Base-by-base conservation (phyloP, 23 tunicate species). In the Halocynthia roretzi region DNA sequence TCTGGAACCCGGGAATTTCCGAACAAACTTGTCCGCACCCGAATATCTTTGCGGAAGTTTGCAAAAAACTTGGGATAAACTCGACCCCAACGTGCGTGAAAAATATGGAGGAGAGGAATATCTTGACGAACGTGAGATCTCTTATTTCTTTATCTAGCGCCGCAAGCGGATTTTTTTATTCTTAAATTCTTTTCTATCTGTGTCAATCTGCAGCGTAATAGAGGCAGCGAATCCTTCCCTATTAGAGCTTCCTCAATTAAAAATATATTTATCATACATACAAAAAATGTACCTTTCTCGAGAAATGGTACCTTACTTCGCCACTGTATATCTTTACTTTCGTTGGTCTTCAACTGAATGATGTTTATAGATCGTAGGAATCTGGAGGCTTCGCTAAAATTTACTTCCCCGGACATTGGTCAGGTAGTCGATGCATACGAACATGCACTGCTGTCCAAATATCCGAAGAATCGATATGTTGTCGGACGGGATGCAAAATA, bases 391-490 rank as follows among this genome's bases (percentile, higher is more conserved):
- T 72, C 17, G 18, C 14, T 7, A 15, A 61, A 72, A n/a, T 17
- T 31, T 14, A 6, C 56, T 57, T 51, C 61, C 8, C 61, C 54
- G 54, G 19, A 72, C 19, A 10, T 53, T 17, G 77, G 54, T 0
- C 21, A 31, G 17, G 81, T 83, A 10, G 53, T 76, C 15, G 76
- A 56, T 11, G 87, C 87, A 6, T 64, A 52, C 67, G 71, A 8
- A 12, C 87, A 83, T 56, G 81, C 87, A 0, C 70, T 83, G 50
- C 65, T 76, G 56, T 81, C 87, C 11, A 76, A 68, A 56, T 83
- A 76, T 54, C 87, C 87, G 9, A 18, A 55, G 17, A 76, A 76
- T 54, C 52, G 87, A 56, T 83, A 83, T 67, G 61, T 83, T 14
- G 76, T 83, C 23, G 81, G 81, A 22, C 58, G 56, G 62, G 76